Evolutionary conservation across 1,140 invertebrate species (phyloP), one percentile per base, ranked within the genome.

Genomic region (Xylocopa sonorina): DNA sequence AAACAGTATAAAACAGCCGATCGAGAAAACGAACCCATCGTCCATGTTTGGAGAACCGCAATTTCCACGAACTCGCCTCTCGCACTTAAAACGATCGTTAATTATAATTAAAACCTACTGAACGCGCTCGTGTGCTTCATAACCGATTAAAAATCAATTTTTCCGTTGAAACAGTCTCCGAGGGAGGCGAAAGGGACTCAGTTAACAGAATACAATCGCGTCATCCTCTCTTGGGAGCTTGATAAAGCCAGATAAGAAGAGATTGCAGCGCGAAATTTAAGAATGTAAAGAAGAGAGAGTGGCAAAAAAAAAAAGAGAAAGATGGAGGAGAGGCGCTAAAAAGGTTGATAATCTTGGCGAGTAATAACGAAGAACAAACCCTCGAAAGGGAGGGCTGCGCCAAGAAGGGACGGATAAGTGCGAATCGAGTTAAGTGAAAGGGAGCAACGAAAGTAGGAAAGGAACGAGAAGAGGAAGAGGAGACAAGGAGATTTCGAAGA

Each of bases 401-500:
- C 67, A 68, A 85, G 81, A 85, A 68, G 67, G 64, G 60, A 46
- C 60, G 38, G 68, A 76, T 66, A 80, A 83, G 71, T 69, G 57
- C 51, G 72, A 85, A 58, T 57, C 69, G 51, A 53, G 69, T 63
- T 73, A 51, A 43, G 77, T 77, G 46, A 41, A 77, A 80, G 46
- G n/a, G 46, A 71, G 55, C 34, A 48, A 68, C 41, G 69, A 82
- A 75, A 57, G 74, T 57, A 63, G 53, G 82, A 77, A 78, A 68
- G 34, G 34, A 64, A 69, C 63, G 67, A 73, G 60, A 83, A 43
- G 21, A 55, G 66, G 41, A 78, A 68, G 80, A 81, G 64, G 64
- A 63, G 81, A 73, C 48, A 69, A 58, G 63, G 58, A 84, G 89
- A 87, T 89, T 88, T 89, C 83, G 63, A 83, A 85, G 88, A 89